Conservation (phyloP, 2,113 vertebrate genomes). For the Elephantulus edwardii region DNA sequence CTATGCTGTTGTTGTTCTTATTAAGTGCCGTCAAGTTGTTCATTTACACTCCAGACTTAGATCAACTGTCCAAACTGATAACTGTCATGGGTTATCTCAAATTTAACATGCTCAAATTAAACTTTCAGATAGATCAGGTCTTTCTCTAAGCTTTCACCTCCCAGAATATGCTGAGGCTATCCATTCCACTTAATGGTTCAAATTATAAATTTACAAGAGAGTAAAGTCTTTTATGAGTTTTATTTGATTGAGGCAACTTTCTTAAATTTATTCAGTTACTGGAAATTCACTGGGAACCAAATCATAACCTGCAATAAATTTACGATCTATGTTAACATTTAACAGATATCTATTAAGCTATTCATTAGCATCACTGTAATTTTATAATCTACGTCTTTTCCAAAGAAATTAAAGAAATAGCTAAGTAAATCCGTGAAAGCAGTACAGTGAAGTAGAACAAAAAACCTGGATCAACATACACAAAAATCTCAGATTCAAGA, state of each 20-base stretch:
- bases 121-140: background rate
- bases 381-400: background rate
- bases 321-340: background rate
- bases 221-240: background rate
- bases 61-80: constrained; percentile 15
- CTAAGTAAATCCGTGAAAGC: background rate
- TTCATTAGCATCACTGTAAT: background rate
- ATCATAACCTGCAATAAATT: background rate
- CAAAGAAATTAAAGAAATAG: background rate
- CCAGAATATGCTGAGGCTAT: background rate
- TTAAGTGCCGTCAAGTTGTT: no score
- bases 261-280: background rate
- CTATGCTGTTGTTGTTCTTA: no score
- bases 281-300: background rate
- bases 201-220: constrained; percentile 1
- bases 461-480: background rate
- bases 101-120: constrained; percentile 15
- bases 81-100: background rate
- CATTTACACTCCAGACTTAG: background rate
- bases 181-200: background rate
- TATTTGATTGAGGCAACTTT: background rate
- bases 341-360: background rate
- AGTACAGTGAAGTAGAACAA: background rate
- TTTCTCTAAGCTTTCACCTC: background rate
- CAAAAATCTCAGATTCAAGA: background rate